Evolutionary conservation across 2,888 invertebrate genomes (phyloP), one percentile per base, ranked within the genome.

Genomic region (Tholera decimalis): DNA sequence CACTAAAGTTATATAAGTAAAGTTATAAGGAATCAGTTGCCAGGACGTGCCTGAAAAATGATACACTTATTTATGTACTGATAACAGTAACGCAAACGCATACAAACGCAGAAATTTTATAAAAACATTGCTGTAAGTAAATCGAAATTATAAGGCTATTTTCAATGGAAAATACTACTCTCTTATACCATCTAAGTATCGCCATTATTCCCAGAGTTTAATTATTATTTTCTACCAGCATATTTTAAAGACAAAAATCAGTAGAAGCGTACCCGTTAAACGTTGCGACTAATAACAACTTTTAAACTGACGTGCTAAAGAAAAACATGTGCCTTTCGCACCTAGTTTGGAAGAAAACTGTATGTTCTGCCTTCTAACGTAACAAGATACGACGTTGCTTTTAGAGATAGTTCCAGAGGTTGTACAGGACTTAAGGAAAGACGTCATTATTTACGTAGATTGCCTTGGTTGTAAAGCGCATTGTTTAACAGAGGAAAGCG

Each of bases 361-460:
- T 66, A 72, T 66, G 50, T 43, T 57, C 55, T 39, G 41, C 24
- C 60, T 54, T 33, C 37, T 39, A 66, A 61, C 70, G 37, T 57
- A 66, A 78, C 58, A 43, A 74, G 79, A 74, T 70, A 74, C 58
- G 70, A 55, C 65, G 58, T 35, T 58, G 78, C 79, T 78, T 69
- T 70, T 78, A 70, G 37, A 73, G 65, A 47, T 74, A 70, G 50
- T 56, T 65, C 28, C 56, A 64, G 53, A 55, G 60, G 59, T 57
- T 60, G 55, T 43, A 69, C 37, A 37, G 15, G 53, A 72, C 65
- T 60, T 61, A 61, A 77, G 73, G 33, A 55, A 66, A 72, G 60
- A 66, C 50, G 73, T 74, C 73, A 74, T 74, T 74, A 74, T 74
- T 74, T 66, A 77, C 66, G 73, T 72, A 74, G 61, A 77, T 74